Evolutionary conservation across 2,888 invertebrate genomes (phyloP).

Genomic region (Acrobasis repandana): DNA sequence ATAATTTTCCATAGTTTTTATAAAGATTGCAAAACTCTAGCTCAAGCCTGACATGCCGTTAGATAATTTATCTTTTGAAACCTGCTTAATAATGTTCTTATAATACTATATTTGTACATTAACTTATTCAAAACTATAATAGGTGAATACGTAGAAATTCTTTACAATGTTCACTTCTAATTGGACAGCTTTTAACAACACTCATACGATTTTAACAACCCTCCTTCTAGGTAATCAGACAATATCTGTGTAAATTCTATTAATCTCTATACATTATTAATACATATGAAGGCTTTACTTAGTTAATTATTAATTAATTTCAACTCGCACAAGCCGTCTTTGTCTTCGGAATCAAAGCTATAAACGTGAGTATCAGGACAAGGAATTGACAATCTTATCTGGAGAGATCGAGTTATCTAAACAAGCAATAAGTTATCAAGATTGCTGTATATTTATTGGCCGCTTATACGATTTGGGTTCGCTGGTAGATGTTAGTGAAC

Average conservation of each 20-base stretch:
- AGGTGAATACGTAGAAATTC: background rate
- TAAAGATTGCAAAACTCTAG: too few species aligned
- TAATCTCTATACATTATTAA: background rate
- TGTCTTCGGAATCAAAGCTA: constrained; percentile 16
- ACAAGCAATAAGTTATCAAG: constrained; percentile 49
- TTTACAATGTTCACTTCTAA: background rate
- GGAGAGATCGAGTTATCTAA: constrained; percentile 41
- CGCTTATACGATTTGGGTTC: constrained; percentile 49
- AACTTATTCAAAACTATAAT: background rate
- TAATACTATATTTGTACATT: too few species aligned
- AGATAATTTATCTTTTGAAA: too few species aligned
- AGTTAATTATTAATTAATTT: background rate
- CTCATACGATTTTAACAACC: background rate
- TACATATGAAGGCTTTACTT: background rate
- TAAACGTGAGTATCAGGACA: constrained; percentile 37
- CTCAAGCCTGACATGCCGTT: too few species aligned
- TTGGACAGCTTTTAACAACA: background rate
- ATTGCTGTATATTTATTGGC: constrained; percentile 54
- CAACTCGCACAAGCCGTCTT: background rate
- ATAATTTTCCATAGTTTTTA: too few species aligned
- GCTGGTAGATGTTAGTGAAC: constrained; percentile 52
- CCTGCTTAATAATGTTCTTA: too few species aligned
- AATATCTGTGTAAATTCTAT: background rate
- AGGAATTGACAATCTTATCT: constrained; percentile 51
- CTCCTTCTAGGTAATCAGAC: background rate